Conservation (phyloP, 2,797 vertebrate species). For the Choloepus didactylus region DNA sequence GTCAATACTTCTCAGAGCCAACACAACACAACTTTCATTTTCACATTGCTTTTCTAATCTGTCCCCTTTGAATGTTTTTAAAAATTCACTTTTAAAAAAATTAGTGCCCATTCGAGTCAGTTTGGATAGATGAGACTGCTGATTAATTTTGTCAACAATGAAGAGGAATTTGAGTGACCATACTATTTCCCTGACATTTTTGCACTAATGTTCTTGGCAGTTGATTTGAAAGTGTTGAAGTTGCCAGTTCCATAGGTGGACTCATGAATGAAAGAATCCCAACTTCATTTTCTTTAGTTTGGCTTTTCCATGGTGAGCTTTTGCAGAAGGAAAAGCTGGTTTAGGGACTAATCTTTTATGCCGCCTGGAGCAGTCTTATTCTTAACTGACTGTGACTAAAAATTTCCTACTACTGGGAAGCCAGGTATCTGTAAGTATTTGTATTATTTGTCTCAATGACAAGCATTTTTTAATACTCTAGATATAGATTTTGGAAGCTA, state of each 20-base stretch:
- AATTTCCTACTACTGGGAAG: constrained; percentile 79
- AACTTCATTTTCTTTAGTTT: constrained; percentile 84
- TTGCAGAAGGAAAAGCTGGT: constrained; percentile 75
- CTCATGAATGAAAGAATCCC: constrained; percentile 73
- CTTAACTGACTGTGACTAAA: constrained; percentile 78
- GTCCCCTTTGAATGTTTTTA: constrained; percentile 83
- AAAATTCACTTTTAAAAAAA: constrained; percentile 82
- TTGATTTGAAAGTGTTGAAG: constrained; percentile 82
- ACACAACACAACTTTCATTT: constrained; percentile 65
- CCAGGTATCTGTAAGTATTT: constrained; percentile 85
- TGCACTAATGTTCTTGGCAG: constrained; percentile 76
- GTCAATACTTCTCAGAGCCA: constrained; percentile 75
- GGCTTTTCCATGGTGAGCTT: constrained; percentile 84
- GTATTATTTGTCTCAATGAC: constrained; percentile 85
- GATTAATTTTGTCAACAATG: constrained; percentile 84
- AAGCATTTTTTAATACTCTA: constrained; percentile 85
- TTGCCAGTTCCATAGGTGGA: constrained; percentile 70
- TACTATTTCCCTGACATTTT: constrained; percentile 79
- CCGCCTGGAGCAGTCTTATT: constrained; percentile 80
- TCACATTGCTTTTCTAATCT: constrained; percentile 79
- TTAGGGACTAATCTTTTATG: constrained; percentile 85
- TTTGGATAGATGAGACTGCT: constrained; percentile 84
- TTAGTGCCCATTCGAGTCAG: constrained; percentile 82
- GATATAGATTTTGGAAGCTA: constrained; percentile 86
- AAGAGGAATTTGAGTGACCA: constrained; percentile 85